These are phyloP conservation scores for Cactoblastis cactorum DNA, from an alignment of 2,888 invertebrate genomes.

Conservation along the genomic window DNA sequence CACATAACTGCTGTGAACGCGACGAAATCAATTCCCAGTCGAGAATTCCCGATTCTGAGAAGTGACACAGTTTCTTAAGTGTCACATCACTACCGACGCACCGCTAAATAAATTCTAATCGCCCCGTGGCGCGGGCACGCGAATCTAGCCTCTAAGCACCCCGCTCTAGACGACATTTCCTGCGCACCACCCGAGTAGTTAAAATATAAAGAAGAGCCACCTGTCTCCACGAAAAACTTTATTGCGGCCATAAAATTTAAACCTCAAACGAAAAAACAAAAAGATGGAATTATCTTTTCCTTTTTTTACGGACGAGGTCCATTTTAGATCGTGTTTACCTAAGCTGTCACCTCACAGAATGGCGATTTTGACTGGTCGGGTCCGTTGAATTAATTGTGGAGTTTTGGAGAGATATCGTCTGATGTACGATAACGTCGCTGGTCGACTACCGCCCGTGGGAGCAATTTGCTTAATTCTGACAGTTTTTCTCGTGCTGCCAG, in stretches of 20 bases:
- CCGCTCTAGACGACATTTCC: conserved; percentile 51
- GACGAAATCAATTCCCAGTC: conserved; percentile 76
- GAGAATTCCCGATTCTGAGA: conserved; percentile 78
- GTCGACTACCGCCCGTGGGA: conserved; percentile 51
- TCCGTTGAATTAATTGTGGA: conserved; percentile 71
- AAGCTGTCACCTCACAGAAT: conserved; percentile 77
- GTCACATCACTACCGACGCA: conserved; percentile 77
- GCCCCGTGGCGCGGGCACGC: conserved; percentile 46
- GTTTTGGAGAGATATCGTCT: conserved; percentile 67
- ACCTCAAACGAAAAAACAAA: conserved; percentile 74
- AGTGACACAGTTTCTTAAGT: conserved; percentile 77
- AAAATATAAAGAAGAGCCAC: conserved; percentile 77
- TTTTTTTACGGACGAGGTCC: conserved; percentile 64
- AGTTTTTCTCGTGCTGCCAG: conserved; percentile 45
- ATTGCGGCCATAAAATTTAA: conserved; percentile 77
- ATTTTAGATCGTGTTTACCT: conserved; percentile 77
- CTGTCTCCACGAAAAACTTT: conserved; percentile 79
- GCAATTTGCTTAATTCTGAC: conserved; percentile 65
- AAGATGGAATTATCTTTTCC: conserved; percentile 57
- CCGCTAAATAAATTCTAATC: conserved; percentile 76
- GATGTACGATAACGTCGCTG: conserved; percentile 64
- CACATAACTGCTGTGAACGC: conserved; percentile 73
- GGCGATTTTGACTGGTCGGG: conserved; percentile 74
- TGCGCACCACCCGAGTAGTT: conserved; percentile 52
- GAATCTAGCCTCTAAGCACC: conserved; percentile 63